Conservation (phyloP, 1,140 invertebrate species). For the Psix sp. region DNA sequence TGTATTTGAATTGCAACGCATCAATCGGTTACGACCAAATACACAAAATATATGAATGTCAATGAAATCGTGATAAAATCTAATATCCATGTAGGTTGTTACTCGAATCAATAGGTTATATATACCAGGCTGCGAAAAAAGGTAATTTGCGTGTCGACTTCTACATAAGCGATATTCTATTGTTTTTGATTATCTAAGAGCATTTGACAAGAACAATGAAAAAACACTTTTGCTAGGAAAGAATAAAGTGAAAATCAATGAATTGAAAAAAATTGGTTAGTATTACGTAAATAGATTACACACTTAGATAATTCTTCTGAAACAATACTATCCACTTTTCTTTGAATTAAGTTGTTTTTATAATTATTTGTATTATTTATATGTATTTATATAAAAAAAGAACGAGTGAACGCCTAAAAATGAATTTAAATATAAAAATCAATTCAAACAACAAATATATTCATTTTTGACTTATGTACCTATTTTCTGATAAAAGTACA, state of each 20-base stretch:
- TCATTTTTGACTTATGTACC: no score
- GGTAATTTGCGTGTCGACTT: slow-evolving; percentile 37
- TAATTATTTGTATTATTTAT: no score
- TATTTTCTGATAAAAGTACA: no score
- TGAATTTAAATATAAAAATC: no score
- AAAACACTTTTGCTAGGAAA: slow-evolving; percentile 34
- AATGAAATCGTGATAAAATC: slow-evolving; percentile 48
- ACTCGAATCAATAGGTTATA: slow-evolving; percentile 43
- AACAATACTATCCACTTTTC: no score
- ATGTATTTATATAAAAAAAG: no score
- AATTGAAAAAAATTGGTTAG: slow-evolving; percentile 30
- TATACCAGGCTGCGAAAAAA: slow-evolving; percentile 33
- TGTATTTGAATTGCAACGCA: slow-evolving; percentile 9
- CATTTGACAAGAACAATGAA: slow-evolving; percentile 48
- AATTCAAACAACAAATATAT: no score
- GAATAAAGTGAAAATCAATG: slow-evolving; percentile 50
- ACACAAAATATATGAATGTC: slow-evolving; percentile 23
- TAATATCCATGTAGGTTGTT: slow-evolving; percentile 48
- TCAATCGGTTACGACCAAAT: slow-evolving; percentile 21
- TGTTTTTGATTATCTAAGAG: slow-evolving; percentile 50
- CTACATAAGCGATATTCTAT: slow-evolving; percentile 50
- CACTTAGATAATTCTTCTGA: no score
- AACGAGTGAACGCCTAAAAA: no score
- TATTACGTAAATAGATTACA: slow-evolving; percentile 27
- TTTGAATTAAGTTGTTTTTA: no score